Evolutionary conservation across 2,888 invertebrate species (phyloP).

Genomic region (Athalia circularis): DNA sequence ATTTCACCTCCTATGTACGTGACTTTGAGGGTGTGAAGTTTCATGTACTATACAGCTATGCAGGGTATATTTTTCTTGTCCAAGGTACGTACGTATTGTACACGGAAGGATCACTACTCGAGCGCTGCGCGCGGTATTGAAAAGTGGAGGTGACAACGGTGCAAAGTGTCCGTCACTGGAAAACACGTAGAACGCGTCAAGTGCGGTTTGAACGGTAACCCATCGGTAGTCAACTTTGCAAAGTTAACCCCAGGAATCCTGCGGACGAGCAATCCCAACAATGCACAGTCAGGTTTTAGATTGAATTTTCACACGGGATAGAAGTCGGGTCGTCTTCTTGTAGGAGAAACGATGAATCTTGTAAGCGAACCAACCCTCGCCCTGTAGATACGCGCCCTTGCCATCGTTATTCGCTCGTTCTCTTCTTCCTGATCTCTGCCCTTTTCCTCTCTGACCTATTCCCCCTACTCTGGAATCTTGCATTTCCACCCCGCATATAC

Average conservation of each 20-base stretch:
- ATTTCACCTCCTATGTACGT: slow-evolving; percentile 24
- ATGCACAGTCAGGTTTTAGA: slow-evolving; percentile 35
- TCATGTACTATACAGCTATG: neutral
- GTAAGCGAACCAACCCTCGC: slow-evolving; percentile 22
- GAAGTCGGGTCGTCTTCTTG: slow-evolving; percentile 3
- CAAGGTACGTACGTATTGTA: neutral
- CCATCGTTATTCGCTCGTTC: slow-evolving; percentile 17
- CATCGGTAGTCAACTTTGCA: neutral
- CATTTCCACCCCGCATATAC: neutral
- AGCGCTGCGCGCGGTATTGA: neutral
- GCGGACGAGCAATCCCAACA: slow-evolving; percentile 19
- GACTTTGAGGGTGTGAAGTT: slow-evolving; percentile 4
- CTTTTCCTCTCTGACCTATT: slow-evolving; percentile 24
- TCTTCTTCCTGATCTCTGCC: neutral
- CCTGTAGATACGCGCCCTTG: slow-evolving; percentile 4
- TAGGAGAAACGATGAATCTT: slow-evolving; percentile 23
- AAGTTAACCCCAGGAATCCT: slow-evolving; percentile 5
- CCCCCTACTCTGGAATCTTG: slow-evolving; percentile 16
- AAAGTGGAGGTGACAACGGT: neutral
- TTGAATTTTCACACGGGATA: slow-evolving; percentile 39
- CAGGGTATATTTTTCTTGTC: slow-evolving; percentile 14
- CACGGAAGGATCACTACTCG: slow-evolving; percentile 4
- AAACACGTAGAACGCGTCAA: slow-evolving; percentile 25
- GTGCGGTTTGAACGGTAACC: slow-evolving; percentile 10
- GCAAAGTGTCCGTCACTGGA: slow-evolving; percentile 18